A percentile compares a stretch with the other conserved stretches of the same genome.
Conservation (phyloP, 2,113 vertebrate genomes). For the Sisor rabdophorus region DNA sequence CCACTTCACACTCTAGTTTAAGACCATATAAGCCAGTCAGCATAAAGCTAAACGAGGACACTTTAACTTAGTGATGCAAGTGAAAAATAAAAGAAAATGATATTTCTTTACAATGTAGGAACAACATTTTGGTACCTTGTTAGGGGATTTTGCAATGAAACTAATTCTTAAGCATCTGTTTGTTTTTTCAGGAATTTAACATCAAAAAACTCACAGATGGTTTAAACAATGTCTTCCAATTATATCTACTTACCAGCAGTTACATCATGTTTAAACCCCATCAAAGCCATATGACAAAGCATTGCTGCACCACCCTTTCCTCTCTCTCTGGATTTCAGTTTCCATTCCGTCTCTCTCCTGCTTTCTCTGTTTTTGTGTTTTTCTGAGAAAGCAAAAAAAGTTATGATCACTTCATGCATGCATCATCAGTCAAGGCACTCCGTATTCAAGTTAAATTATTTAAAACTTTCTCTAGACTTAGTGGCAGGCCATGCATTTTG, state of each 20-base stretch:
- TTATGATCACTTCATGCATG: conserved; percentile 38
- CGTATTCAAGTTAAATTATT: conserved; percentile 10
- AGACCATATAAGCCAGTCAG: conserved; percentile 46
- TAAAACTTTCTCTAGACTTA: background rate
- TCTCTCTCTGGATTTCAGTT: conserved; percentile 23
- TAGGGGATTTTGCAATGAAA: conserved; percentile 16
- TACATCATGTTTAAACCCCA: background rate
- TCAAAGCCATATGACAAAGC: conserved; percentile 15
- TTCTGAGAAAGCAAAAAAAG: conserved; percentile 27
- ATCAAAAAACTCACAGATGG: conserved; percentile 48
- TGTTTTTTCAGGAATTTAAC: conserved; percentile 29
- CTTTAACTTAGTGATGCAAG: conserved; percentile 54
- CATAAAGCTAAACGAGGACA: background rate
- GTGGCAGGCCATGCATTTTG: too few species aligned
- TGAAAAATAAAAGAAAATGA: conserved; percentile 20
- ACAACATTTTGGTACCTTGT: conserved; percentile 8
- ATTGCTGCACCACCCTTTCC: background rate
- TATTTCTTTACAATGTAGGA: conserved; percentile 10
- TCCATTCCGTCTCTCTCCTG: background rate
- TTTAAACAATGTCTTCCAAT: conserved; percentile 40
- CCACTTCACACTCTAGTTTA: conserved; percentile 28
- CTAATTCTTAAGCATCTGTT: conserved; percentile 33
- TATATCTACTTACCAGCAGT: conserved; percentile 20
- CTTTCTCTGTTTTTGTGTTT: conserved; percentile 1
- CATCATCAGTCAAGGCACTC: conserved; percentile 26